phyloP scores from a whole-genome alignment of 2,113 vertebrate species.

The Forbesichthys papilliferus region DNA sequence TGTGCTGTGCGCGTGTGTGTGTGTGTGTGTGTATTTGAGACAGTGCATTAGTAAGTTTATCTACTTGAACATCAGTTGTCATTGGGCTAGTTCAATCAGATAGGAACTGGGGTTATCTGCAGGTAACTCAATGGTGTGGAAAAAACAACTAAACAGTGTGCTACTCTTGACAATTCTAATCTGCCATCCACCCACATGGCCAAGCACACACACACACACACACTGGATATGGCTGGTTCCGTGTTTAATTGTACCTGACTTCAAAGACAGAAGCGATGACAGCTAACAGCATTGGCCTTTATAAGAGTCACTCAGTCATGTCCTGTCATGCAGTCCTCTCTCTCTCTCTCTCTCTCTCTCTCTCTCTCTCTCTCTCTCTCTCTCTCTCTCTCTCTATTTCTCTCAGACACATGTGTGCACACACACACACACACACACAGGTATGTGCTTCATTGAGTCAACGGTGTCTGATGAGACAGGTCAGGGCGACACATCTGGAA shows the following conservation, averaged over 20 bases:
- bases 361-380: no score
- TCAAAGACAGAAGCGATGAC: constrained; percentile 28
- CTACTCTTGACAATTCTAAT: neutral
- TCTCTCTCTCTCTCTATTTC: no score
- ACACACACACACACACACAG: neutral
- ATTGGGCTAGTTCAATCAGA: neutral
- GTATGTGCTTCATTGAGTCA: no score
- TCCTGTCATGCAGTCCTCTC: neutral
- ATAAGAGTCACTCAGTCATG: constrained; percentile 9
- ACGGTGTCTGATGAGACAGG: no score
- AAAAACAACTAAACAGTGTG: neutral
- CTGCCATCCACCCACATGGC: neutral
- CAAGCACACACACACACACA: constrained; percentile 1
- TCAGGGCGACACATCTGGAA: no score
- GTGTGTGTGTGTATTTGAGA: constrained; percentile 9
- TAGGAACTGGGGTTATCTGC: constrained; percentile 1
- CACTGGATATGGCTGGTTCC: neutral
- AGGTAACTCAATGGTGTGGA: constrained; percentile 9
- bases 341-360: neutral
- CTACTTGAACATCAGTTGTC: neutral
- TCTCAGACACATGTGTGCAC: no score
- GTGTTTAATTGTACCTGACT: constrained; percentile 30
- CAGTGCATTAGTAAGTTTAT: neutral
- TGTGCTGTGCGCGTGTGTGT: neutral
- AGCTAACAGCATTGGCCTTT: constrained; percentile 23